Base-by-base conservation (phyloP, 1,140 invertebrate species). In the Catajapyx aquilonaris region DNA sequence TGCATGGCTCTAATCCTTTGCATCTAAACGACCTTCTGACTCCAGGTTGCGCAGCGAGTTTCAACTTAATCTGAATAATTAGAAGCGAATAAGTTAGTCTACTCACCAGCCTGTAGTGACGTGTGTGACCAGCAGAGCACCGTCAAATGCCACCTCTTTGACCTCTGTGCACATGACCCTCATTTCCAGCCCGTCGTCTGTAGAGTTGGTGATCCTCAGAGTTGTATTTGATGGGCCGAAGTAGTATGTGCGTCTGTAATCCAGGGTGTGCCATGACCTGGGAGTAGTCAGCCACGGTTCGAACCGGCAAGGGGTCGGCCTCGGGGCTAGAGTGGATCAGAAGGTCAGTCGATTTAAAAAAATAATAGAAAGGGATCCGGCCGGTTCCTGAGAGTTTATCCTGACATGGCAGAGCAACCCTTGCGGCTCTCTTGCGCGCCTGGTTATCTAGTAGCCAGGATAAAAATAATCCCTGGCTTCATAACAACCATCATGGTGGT, bases 261-360 rank as follows among this genome's bases (percentile, higher is more conserved):
- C 54, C 37, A 57, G 48, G 5, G 53, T 54, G 40, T 55, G 53
- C 53, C 54, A 57, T 3, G 47, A 47, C 5, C 48, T 40, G 31
- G 52, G 48, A 17, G 15, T 32, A 15, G 48, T 47, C 7, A 57
- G 41, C 55, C 55, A 57, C 0, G 46, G 40, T 11, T 54, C 54
- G 33, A 53, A 55, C 40, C 46, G 44, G 35, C 55, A 57, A n/a
- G 42, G 44, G 35, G 43, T 48, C 4, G 40, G 20, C 16, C 28
- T 34, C 5, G 41, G 23, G 15, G 42, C 46, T 48, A 35, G 7
- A 38, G 37, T 25, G n/a, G 22, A 36, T 32, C 2, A 39, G 28
- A 22, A 30, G 2, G 22, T 32, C 16, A 37, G 5, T 20, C 33
- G 4, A 3, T 11, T 13, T 5, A 13, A 3, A 3, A 3, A 34